phyloP scores from a whole-genome alignment of 2,888 invertebrate genomes.

The Xanthia icteritia region DNA sequence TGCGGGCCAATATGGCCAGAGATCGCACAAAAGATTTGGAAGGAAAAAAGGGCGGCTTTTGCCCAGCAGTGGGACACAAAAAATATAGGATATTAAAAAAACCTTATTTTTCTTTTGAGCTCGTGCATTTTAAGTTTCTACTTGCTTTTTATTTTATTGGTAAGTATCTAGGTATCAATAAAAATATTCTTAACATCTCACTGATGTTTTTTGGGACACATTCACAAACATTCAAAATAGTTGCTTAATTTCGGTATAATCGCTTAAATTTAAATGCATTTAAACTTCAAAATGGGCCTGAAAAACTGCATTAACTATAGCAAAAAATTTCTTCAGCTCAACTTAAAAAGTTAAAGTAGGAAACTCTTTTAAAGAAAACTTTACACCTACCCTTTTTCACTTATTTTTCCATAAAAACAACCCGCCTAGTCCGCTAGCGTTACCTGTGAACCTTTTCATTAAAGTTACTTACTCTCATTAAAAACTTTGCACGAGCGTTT shows the following conservation, averaged over 20 bases:
- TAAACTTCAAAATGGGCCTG: neutral
- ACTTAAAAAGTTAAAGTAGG: slow-evolving; percentile 14
- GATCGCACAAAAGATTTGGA: too few relatives aligned
- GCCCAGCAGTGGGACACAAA: too few relatives aligned
- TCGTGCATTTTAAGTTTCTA: neutral
- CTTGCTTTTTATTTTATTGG: neutral
- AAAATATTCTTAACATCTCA: neutral
- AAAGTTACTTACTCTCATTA: slow-evolving; percentile 52
- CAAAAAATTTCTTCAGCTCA: neutral
- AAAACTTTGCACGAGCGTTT: slow-evolving; percentile 51
- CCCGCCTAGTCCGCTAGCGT: slow-evolving; percentile 4
- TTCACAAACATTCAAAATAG: slow-evolving; percentile 9
- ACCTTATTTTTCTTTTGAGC: neutral
- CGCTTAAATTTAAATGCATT: neutral
- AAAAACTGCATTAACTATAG: neutral
- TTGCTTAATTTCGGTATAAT: neutral
- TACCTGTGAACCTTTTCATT: slow-evolving; percentile 41
- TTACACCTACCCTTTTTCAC: neutral
- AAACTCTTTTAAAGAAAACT: slow-evolving; percentile 32
- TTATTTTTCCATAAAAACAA: slow-evolving; percentile 42
- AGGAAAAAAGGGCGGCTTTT: too few relatives aligned
- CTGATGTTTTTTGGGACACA: neutral
- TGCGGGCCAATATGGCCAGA: too few relatives aligned
- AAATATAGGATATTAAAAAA: neutral
- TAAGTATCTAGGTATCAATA: neutral